Evolutionary conservation across 2,113 vertebrate genomes (phyloP).

Genomic region (Podocnemis expansa): DNA sequence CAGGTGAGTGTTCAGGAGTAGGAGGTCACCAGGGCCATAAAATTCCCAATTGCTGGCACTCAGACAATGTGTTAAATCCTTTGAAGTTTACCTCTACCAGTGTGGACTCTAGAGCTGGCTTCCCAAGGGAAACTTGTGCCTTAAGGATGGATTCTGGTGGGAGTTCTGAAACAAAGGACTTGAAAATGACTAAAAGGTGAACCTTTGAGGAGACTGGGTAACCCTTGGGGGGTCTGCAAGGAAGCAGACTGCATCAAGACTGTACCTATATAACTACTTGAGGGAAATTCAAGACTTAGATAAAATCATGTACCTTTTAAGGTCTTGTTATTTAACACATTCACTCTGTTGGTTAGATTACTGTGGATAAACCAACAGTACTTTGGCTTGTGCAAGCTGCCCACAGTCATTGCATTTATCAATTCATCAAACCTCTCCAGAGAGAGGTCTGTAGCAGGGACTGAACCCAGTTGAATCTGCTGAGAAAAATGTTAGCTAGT

Average conservation of each 20-base stretch:
- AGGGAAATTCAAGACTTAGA: neutral
- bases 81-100: neutral
- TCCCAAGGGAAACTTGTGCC: neutral
- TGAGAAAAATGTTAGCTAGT: neutral
- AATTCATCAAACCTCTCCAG: neutral
- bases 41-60: neutral
- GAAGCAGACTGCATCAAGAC: neutral
- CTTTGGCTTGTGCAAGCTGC: neutral
- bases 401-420: neutral
- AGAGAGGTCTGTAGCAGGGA: neutral
- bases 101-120: neutral
- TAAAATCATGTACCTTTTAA: neutral
- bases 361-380: conserved; percentile 10
- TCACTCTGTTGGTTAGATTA: neutral
- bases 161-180: neutral
- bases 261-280: neutral
- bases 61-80: neutral
- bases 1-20: neutral
- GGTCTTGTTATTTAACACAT: conserved; percentile 9
- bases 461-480: neutral
- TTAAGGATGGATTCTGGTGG: neutral
- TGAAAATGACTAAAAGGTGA: neutral
- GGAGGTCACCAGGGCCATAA: neutral
- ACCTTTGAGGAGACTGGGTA: fast-evolving
- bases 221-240: neutral